Evolutionary conservation across 2,797 vertebrate species (phyloP).

Genomic region (Cossypha dichroa): DNA sequence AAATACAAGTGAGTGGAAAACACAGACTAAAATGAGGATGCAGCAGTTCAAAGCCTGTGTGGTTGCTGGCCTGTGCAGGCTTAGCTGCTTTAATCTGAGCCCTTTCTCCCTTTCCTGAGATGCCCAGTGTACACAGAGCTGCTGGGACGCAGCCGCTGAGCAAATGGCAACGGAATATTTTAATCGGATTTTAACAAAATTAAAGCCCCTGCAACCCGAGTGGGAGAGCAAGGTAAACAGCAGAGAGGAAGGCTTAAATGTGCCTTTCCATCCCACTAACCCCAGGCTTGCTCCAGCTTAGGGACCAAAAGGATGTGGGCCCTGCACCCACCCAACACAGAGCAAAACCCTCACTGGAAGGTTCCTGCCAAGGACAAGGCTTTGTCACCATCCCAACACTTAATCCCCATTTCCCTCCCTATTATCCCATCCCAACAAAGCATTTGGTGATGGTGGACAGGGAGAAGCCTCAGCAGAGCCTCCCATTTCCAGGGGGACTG

Average conservation of each 20-base stretch:
- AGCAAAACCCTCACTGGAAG: fast-evolving
- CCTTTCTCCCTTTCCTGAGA: neutral
- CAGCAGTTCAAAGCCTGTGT: neutral
- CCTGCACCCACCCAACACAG: fast-evolving
- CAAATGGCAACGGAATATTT: neutral
- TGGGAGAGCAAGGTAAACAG: neutral
- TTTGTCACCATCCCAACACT: neutral
- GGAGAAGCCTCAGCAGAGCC: neutral
- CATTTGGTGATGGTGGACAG: fast-evolving
- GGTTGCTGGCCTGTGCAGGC: neutral
- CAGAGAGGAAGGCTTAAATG: neutral
- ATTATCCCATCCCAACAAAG: neutral
- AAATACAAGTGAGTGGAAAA: neutral
- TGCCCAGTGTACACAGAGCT: neutral
- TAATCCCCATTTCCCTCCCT: neutral
- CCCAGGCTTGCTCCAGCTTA: neutral
- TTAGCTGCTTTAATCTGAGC: neutral
- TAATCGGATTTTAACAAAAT: neutral
- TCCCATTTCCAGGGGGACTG: neutral
- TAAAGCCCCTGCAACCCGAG: neutral
- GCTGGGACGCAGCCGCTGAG: neutral
- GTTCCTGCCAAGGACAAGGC: neutral
- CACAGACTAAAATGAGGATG: neutral
- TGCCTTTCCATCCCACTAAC: neutral
- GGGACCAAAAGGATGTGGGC: neutral